Percentiles rank a stretch among this genome's conserved stretches.
Evolutionary conservation across 2,113 vertebrate species (phyloP).

Genomic region (Clinocottus analis): DNA sequence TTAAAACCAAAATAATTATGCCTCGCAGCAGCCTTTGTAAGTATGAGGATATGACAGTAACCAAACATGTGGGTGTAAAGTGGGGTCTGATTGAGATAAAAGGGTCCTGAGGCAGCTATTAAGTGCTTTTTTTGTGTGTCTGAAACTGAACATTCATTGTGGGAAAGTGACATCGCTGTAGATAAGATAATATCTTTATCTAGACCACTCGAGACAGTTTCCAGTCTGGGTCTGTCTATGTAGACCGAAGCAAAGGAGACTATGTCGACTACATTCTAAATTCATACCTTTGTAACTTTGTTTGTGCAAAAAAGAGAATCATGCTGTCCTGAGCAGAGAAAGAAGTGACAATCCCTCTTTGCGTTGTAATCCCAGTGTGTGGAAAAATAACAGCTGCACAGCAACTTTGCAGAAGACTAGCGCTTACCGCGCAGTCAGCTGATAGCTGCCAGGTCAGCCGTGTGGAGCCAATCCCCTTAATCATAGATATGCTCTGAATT

Average conservation of each 20-base stretch:
- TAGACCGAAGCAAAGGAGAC: too few relatives aligned
- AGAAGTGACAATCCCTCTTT: not conserved
- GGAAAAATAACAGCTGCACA: not conserved
- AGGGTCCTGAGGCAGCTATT: slow-evolving; percentile 33
- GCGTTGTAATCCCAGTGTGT: not conserved
- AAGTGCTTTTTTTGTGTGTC: slow-evolving; percentile 20
- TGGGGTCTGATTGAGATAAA: slow-evolving; percentile 35
- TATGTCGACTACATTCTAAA: not conserved
- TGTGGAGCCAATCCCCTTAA: not conserved
- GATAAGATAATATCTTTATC: slow-evolving; percentile 22
- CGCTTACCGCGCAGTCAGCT: not conserved
- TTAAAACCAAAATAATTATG: not conserved
- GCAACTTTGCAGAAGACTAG: not conserved
- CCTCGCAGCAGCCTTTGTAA: slow-evolving; percentile 4
- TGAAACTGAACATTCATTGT: slow-evolving; percentile 68
- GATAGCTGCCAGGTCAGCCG: not conserved
- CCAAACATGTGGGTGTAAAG: slow-evolving; percentile 37
- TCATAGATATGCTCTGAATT: not conserved
- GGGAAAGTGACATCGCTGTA: slow-evolving; percentile 17
- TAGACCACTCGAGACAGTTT: slow-evolving; percentile 20
- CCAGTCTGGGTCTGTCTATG: not conserved
- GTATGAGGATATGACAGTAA: slow-evolving; percentile 31
- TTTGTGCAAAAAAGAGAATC: not conserved
- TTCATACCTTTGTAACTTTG: not conserved
- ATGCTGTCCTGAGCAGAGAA: not conserved